A percentile compares a stretch with the other conserved stretches of the same genome.
Evolutionary conservation across 2,113 vertebrate species (phyloP).

Genomic region (Chroicocephalus ridibundus): DNA sequence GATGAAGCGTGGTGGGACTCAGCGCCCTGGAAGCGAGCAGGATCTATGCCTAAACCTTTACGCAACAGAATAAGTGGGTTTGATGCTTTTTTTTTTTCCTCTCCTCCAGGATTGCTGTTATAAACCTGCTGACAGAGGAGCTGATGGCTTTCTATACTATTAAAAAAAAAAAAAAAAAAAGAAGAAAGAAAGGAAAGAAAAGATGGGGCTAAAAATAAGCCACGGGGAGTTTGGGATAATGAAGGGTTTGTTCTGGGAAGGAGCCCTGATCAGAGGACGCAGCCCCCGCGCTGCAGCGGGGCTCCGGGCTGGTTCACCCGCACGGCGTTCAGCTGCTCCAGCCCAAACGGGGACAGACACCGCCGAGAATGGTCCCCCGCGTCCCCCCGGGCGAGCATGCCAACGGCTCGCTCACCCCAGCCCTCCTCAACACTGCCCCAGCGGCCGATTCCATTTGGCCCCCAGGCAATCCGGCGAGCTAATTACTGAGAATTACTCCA

Average conservation of each 20-base stretch:
- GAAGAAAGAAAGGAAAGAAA: not conserved
- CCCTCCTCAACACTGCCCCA: not conserved
- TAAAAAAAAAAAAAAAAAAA: not conserved
- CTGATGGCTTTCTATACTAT: not conserved
- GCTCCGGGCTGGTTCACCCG: not conserved
- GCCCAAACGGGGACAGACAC: not conserved
- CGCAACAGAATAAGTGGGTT: not conserved
- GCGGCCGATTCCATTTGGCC: not conserved
- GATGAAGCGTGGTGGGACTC: not conserved
- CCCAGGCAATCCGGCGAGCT: not conserved
- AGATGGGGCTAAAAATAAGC: conserved; percentile 43
- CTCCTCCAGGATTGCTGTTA: not conserved
- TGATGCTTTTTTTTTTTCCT: not conserved
- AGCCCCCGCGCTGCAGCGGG: fast-evolving
- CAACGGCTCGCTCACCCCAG: not conserved
- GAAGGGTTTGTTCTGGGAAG: not conserved
- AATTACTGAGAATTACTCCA: conserved; percentile 4
- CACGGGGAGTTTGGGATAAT: not conserved
- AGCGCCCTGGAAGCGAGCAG: not conserved
- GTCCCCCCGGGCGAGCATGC: not conserved
- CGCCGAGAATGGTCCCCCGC: not conserved
- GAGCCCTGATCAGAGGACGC: not conserved
- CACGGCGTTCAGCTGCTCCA: not conserved
- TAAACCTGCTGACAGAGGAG: not conserved
- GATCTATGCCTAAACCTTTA: conserved; percentile 2